These are phyloP conservation scores for Xiphias gladius DNA, from an alignment of 2,113 vertebrate species.

Conservation along the genomic window DNA sequence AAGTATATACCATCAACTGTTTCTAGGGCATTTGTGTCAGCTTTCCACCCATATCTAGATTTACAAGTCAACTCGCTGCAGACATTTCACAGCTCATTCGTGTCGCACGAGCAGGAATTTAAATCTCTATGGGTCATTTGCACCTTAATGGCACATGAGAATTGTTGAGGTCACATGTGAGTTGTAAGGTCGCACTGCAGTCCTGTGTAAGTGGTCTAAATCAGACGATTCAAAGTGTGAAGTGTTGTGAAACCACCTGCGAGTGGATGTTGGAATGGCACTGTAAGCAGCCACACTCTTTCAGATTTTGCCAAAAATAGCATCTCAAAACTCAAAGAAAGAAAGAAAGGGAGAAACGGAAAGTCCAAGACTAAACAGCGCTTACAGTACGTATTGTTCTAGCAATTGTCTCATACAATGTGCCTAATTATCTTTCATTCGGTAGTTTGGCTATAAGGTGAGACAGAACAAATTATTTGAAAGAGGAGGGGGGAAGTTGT, in stretches of 20 bases:
- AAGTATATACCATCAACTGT: background rate
- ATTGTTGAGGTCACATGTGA: background rate
- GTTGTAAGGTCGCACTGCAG: background rate
- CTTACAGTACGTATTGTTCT: background rate
- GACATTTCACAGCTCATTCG: background rate
- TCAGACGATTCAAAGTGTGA: background rate
- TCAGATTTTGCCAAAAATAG: background rate
- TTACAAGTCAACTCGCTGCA: background rate
- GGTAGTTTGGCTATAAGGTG: constrained; percentile 31
- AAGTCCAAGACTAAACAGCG: background rate
- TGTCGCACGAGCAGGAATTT: background rate
- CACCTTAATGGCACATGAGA: background rate
- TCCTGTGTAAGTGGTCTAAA: background rate
- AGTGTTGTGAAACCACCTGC: background rate
- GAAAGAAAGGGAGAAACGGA: background rate
- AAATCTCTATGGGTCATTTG: background rate
- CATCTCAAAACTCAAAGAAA: background rate
- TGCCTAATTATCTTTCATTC: constrained; percentile 70
- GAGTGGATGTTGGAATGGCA: background rate
- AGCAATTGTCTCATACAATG: constrained; percentile 51
- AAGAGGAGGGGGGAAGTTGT: constrained; percentile 42
- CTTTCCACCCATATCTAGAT: background rate
- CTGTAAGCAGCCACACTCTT: background rate
- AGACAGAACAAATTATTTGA: constrained; percentile 33
- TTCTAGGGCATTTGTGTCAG: background rate